Base-by-base conservation (phyloP, 1,140 invertebrate species). In the Meloidogyne exigua region DNA sequence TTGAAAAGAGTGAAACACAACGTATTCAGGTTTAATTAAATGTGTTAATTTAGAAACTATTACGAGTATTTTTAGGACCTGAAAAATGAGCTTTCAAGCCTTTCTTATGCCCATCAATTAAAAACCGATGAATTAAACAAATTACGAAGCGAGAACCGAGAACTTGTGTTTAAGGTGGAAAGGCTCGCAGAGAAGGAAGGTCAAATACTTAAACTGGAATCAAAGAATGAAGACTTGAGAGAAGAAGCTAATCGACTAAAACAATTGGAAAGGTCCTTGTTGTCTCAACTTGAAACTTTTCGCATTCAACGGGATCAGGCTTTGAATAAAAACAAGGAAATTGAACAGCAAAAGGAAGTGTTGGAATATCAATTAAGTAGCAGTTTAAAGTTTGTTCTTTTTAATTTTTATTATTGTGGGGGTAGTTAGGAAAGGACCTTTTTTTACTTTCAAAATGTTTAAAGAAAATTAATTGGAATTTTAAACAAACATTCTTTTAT, bases 141-240 rank as follows among this genome's bases (percentile, higher is more conserved):
- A 32, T 28, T 78, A 7, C 21, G 76, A 36, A 64, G 73, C n/a
- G 28, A 66, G 5, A 78, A 78, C 21, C 71, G 70, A 13, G 49
- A 78, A 13, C 42, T 78, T 44, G 63, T 79, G 39, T 77, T 65
- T 21, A 26, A 62, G 15, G 76, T 76, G 2, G 74, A 78, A 23
- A 77, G n/a, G 15, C 23, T 76, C 57, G 21, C 44, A 9, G 76
- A 68, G 7, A 78, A 78, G 15, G 76, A 78, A 12, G 49, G 44
- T 7, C 25, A 70, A 42, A 78, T 76, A 12, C 26, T 25, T 0
- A 78, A 78, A 39, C 63, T 78, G 32, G 57, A 67, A 25, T 21
- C 42, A 5, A 74, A 68, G 12, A 68, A 64, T 62, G 62, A 21
- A 13, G 76, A 78, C 13, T 32, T 78, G 25, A 66, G 68, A 28